phyloP scores from a whole-genome alignment of 2,888 invertebrate genomes.

The Fragum fragum region DNA sequence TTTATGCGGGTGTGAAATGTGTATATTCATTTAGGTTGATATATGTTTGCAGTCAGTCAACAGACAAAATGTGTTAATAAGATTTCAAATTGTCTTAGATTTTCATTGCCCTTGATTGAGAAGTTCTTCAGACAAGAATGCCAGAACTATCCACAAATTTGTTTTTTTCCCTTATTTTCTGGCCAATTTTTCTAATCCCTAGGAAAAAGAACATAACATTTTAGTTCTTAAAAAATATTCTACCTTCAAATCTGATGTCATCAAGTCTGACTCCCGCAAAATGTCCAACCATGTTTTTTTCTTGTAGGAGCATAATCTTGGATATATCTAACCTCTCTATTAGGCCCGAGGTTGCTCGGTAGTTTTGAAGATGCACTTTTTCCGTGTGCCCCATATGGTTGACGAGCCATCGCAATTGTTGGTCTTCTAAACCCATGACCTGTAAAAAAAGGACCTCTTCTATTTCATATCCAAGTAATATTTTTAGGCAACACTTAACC shows the following conservation, averaged over 20 bases:
- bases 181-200: too few species aligned
- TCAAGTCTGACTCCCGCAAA: slow-evolving; percentile 22
- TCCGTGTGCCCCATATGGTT: slow-evolving; percentile 37
- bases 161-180: too few species aligned
- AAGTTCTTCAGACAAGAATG: too few species aligned
- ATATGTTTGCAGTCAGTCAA: too few species aligned
- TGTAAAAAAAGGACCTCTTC: neutral
- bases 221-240: too few species aligned
- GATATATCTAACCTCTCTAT: slow-evolving; percentile 43
- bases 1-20: too few species aligned
- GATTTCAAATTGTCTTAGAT: too few species aligned
- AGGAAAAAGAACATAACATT: too few species aligned
- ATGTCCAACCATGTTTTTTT: slow-evolving; percentile 29
- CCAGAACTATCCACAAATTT: too few species aligned
- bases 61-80: too few species aligned
- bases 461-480: neutral
- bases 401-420: slow-evolving; percentile 34
- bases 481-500: neutral
- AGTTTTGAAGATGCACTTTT: slow-evolving; percentile 36
- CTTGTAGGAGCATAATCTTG: slow-evolving; percentile 43
- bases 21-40: too few species aligned
- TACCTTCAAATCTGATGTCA: slow-evolving; percentile 42
- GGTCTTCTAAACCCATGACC: slow-evolving; percentile 47
- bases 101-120: too few species aligned
- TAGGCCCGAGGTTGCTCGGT: slow-evolving; percentile 38